Percentiles rank a stretch among this genome's conserved stretches.
phyloP scores from a whole-genome alignment of 2,888 invertebrate genomes.

The Cantharis flavilabris region DNA sequence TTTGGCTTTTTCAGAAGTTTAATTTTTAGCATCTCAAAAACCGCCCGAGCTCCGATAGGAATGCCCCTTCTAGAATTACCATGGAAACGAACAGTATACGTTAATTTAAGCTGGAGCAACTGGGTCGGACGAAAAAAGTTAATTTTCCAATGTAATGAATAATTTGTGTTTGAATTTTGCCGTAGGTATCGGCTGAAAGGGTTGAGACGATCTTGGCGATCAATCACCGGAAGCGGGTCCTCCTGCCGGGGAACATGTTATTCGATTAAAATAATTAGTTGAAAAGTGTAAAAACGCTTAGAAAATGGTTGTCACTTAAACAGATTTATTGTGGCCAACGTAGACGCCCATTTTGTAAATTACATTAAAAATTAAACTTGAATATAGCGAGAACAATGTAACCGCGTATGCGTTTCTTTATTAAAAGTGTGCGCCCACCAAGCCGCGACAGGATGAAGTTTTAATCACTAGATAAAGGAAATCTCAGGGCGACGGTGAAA shows the following conservation, averaged over 20 bases:
- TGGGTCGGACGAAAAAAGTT: slow-evolving; percentile 48
- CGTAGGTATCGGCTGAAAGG: slow-evolving; percentile 45
- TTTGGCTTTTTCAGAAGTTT: slow-evolving; percentile 56
- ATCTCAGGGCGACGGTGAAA: slow-evolving; percentile 55
- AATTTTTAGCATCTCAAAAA: slow-evolving; percentile 54
- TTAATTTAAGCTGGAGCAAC: slow-evolving; percentile 44
- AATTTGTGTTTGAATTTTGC: slow-evolving; percentile 48
- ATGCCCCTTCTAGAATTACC: slow-evolving; percentile 43
- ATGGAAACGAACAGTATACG: slow-evolving; percentile 40
- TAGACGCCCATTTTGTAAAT: slow-evolving; percentile 48
- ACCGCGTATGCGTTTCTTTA: slow-evolving; percentile 51
- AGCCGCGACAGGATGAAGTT: slow-evolving; percentile 57
- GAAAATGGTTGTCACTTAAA: slow-evolving; percentile 30
- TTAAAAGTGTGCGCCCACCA: slow-evolving; percentile 53
- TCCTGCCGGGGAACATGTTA: slow-evolving; percentile 39
- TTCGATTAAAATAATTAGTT: slow-evolving; percentile 49
- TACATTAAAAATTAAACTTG: slow-evolving; percentile 51
- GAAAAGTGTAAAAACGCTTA: slow-evolving; percentile 35
- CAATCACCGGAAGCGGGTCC: slow-evolving; percentile 38
- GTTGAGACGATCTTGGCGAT: slow-evolving; percentile 37
- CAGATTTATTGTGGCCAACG: slow-evolving; percentile 39
- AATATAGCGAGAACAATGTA: slow-evolving; percentile 47
- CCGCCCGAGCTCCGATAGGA: slow-evolving; percentile 40
- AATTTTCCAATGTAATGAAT: slow-evolving; percentile 54
- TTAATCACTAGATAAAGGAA: slow-evolving; percentile 58